Evolutionary conservation across 2,113 vertebrate species (phyloP), one percentile per base, ranked within the genome.

Genomic region (Speoplatyrhinus poulsoni): DNA sequence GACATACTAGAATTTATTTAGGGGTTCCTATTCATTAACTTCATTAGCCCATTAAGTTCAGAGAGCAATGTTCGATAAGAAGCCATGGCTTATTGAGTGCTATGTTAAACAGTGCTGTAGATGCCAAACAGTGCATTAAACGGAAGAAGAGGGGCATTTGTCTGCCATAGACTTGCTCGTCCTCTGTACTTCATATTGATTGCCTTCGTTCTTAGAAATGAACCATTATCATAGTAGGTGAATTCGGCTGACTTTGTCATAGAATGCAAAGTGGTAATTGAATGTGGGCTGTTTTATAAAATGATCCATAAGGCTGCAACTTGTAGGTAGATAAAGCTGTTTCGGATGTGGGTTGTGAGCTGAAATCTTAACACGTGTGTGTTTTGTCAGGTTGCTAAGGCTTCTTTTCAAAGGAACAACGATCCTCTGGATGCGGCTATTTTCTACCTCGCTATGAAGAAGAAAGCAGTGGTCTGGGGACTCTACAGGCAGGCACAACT

Each of bases 401-500:
- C 95, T 65, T 94, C 96, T 56, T 98, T 98, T 90, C 95, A 96
- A 75, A 92, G 90, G 82, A 97, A 95, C 84, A 98, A 93, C 8
- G 94, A 99, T 90, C 98, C 98, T 26, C 91, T 99, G 88, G 98
- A 99, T 48, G 96, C 96, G 2, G 96, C 96, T 49, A 92, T 99
- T 85, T 99, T 95, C 90, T 99, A 99, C 85, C 94, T 99, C 0
- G 96, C 97, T 0, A 92, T 99, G 94, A 98, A 95, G 90, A 99
- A 98, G 93, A 99, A 99, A 79, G 94, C 96, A 70, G 95, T 99
- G 71, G 94, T 99, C 70, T 99, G 98, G 98, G 98, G 98, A 67
- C 87, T 99, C 58, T 99, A 96, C 87, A 96, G 98, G 98, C 98
- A 90, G 13, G 88, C 61, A 41, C 50, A 68, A 53, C 9, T 48